phyloP scores from a whole-genome alignment of 2,797 vertebrate genomes.

The Tragelaphus eurycerus region DNA sequence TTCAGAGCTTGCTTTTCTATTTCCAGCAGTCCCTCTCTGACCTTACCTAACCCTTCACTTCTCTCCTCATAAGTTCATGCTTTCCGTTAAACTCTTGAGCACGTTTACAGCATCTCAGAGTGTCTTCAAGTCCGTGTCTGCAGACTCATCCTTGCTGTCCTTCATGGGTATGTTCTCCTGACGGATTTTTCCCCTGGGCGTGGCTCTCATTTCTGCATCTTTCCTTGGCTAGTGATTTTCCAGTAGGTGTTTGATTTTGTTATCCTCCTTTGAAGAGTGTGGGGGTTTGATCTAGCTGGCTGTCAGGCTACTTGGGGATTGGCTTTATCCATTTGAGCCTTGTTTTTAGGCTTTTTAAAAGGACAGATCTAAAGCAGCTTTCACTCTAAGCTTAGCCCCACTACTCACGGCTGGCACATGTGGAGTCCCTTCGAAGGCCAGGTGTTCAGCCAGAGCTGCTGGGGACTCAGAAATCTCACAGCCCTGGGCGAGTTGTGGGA shows the following conservation, averaged over 20 bases:
- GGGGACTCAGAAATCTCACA: background rate
- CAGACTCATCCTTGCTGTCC: background rate
- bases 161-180: background rate
- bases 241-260: background rate
- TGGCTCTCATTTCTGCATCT: background rate
- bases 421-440: background rate
- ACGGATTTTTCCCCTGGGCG: background rate
- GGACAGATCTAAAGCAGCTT: background rate
- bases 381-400: background rate
- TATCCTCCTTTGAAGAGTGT: background rate
- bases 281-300: background rate
- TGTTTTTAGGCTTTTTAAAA: background rate
- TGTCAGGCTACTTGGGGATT: background rate
- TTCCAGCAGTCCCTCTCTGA: background rate
- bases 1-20: too few relatives aligned
- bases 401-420: background rate
- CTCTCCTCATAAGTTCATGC: background rate
- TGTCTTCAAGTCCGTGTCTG: background rate
- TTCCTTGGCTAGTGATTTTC: background rate
- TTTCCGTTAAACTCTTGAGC: background rate
- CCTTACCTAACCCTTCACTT: background rate
- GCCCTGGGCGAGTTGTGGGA: background rate
- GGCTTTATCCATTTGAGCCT: background rate
- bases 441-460: background rate
- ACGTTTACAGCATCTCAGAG: accelerated